Evolutionary conservation across 2,113 vertebrate genomes (phyloP).

Genomic region (Poicephalus meyeri): DNA sequence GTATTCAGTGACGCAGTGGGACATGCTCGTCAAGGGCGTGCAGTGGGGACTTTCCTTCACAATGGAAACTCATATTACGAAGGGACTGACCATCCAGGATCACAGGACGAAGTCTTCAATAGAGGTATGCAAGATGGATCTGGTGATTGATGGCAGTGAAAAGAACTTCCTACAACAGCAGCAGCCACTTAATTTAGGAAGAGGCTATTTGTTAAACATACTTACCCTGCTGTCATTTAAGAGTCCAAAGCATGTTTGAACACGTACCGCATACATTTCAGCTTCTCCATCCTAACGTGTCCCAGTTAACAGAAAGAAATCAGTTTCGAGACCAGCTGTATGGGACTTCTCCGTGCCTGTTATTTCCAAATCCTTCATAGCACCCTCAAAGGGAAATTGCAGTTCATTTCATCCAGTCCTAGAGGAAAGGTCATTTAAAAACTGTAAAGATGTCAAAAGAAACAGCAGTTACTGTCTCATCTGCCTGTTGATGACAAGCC

Average conservation of each 20-base stretch:
- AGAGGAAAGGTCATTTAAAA: conserved; percentile 19
- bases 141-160: conserved; percentile 81
- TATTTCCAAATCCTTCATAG: conserved; percentile 24
- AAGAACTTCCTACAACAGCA: not conserved
- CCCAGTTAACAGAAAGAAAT: conserved; percentile 35
- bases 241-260: conserved; percentile 70
- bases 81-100: conserved; percentile 85
- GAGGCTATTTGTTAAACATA: conserved; percentile 55
- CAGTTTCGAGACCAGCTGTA: conserved; percentile 21
- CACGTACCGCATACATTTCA: not conserved
- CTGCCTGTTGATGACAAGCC: not conserved
- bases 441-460: not conserved
- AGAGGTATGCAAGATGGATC: conserved; percentile 76
- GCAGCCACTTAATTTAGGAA: conserved; percentile 34
- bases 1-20: conserved; percentile 98
- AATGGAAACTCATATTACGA: conserved; percentile 90
- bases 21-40: conserved; percentile 94
- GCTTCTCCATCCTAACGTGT: conserved; percentile 10
- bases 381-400: not conserved
- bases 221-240: conserved; percentile 43
- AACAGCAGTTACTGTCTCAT: not conserved
- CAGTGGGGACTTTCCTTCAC: conserved; percentile 91
- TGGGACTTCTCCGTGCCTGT: conserved; percentile 42
- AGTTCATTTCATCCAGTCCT: conserved; percentile 9
- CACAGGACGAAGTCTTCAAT: conserved; percentile 76